Evolutionary conservation across 2,113 vertebrate genomes (phyloP).

Genomic region (Numenius arquata): DNA sequence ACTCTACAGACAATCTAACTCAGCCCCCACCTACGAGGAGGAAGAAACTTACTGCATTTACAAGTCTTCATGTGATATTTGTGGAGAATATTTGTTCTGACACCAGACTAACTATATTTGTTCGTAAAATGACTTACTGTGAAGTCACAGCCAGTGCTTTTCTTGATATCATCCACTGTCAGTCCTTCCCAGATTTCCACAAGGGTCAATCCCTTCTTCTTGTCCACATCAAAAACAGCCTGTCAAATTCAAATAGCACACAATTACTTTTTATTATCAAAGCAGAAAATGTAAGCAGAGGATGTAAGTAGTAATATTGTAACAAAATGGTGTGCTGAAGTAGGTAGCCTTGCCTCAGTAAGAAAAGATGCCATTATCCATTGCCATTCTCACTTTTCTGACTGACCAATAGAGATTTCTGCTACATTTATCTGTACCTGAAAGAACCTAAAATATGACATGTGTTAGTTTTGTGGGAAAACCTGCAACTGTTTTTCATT

Average conservation of each 20-base stretch:
- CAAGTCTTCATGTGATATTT: not conserved
- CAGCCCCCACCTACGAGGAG: not conserved
- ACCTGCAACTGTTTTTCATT: not conserved
- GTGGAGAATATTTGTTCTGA: not conserved
- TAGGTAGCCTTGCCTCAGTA: not conserved
- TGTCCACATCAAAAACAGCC: conserved; percentile 96
- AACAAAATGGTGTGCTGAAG: not conserved
- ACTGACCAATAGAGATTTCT: not conserved
- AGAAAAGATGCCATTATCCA: not conserved
- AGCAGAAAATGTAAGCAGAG: not conserved
- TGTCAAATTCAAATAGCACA: conserved; percentile 50
- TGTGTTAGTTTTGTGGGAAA: not conserved
- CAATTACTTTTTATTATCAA: not conserved
- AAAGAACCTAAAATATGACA: not conserved
- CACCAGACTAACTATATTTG: not conserved
- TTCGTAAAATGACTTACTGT: conserved; percentile 75
- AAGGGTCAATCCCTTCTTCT: conserved; percentile 87
- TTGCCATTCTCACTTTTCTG: not conserved
- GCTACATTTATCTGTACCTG: not conserved
- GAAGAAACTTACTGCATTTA: not conserved
- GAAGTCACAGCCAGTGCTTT: conserved; percentile 90
- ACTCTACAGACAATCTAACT: not conserved
- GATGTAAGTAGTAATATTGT: not conserved
- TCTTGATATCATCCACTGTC: conserved; percentile 89
- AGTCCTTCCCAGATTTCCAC: conserved; percentile 92